Percentiles rank a stretch among this genome's conserved stretches.
phyloP scores from a whole-genome alignment of 2,113 vertebrate species.

The Raja brachyura region DNA sequence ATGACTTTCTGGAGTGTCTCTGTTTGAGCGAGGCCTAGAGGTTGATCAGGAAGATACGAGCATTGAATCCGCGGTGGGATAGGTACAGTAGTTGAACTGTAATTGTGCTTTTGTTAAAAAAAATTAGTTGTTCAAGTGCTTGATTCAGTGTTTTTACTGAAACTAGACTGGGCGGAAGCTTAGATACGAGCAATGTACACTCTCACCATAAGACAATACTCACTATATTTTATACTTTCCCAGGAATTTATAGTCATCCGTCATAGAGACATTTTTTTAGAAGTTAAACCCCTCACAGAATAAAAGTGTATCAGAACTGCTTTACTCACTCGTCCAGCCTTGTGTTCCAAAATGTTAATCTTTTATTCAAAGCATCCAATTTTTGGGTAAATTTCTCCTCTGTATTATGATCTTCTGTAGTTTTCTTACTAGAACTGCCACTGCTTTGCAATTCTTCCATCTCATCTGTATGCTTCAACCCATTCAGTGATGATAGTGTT shows the following conservation, averaged over 20 bases:
- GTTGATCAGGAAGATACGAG: too few species aligned
- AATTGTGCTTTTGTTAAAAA: too few species aligned
- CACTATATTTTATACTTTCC: neutral
- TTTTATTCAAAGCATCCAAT: slow-evolving; percentile 56
- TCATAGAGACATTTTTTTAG: neutral
- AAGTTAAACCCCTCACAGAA: neutral
- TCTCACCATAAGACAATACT: neutral
- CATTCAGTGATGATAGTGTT: neutral
- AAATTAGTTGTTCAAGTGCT: too few species aligned
- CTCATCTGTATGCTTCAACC: slow-evolving; percentile 38
- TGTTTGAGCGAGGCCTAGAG: too few species aligned
- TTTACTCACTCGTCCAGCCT: slow-evolving; percentile 60
- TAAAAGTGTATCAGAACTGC: neutral
- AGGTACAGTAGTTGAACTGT: too few species aligned
- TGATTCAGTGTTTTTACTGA: too few species aligned
- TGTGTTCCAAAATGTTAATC: slow-evolving; percentile 57
- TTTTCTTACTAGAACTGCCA: slow-evolving; percentile 41
- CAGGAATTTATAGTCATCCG: neutral
- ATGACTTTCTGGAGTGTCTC: too few species aligned
- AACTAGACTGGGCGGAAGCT: too few species aligned
- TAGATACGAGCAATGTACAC: too few species aligned
- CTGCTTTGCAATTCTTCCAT: slow-evolving; percentile 43
- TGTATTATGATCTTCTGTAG: slow-evolving; percentile 43
- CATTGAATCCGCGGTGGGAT: too few species aligned
- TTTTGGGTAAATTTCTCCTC: slow-evolving; percentile 59